phyloP scores from a whole-genome alignment of 2,888 invertebrate species.

The Tromatobia lineatoria region DNA sequence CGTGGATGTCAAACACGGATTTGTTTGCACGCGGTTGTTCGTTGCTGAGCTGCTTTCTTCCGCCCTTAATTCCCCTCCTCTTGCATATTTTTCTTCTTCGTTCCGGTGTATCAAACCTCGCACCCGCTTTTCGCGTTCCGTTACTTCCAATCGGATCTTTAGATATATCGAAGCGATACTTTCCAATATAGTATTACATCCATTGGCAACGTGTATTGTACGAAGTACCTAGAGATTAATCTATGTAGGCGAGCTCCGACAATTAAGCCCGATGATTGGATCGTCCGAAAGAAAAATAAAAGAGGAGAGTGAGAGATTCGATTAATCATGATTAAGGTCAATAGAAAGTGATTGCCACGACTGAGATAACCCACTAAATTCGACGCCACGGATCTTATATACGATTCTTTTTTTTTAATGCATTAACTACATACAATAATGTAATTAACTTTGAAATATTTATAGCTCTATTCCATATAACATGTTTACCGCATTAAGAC shows the following conservation, averaged over 20 bases:
- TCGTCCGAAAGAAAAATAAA: conserved; percentile 1
- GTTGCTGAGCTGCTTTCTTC: too few species aligned
- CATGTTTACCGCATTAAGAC: too few species aligned
- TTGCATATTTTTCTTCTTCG: neutral
- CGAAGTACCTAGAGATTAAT: conserved; percentile 25
- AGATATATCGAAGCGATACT: conserved; percentile 32
- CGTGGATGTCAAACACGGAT: conserved; percentile 41
- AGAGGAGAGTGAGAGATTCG: conserved; percentile 30
- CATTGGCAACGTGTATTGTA: neutral
- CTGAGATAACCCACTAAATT: conserved; percentile 36
- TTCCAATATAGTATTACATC: conserved; percentile 50
- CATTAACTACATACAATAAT: neutral
- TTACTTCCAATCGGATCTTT: conserved; percentile 30
- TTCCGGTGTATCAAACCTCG: neutral
- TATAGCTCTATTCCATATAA: too few species aligned
- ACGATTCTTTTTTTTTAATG: neutral
- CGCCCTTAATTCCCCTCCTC: neutral
- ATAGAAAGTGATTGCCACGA: conserved; percentile 58
- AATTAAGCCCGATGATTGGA: conserved; percentile 51
- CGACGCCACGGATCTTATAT: neutral
- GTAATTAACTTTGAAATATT: neutral
- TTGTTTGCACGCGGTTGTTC: conserved; percentile 12
- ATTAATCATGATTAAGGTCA: conserved; percentile 60
- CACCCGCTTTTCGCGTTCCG: conserved; percentile 1
- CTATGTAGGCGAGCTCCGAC: conserved; percentile 52